These are phyloP conservation scores for Invenusta paracnida DNA, from an alignment of 2,888 invertebrate genomes.

Conservation along the genomic window DNA sequence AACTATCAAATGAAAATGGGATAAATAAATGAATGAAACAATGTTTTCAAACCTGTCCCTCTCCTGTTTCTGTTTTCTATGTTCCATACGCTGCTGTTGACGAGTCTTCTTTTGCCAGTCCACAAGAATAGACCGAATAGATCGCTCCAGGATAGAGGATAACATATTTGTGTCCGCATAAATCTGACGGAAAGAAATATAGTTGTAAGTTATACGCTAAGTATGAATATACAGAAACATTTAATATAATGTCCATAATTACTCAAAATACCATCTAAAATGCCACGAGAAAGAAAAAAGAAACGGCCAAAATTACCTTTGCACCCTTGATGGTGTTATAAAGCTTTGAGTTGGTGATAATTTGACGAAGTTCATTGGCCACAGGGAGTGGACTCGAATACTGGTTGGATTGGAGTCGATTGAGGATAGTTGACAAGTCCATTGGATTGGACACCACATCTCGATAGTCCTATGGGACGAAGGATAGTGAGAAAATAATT, in stretches of 20 bases:
- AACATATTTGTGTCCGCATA: neutral
- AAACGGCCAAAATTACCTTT: too few species aligned
- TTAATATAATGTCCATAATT: too few species aligned
- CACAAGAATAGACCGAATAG: neutral
- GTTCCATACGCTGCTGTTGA: neutral
- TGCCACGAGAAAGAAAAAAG: too few species aligned
- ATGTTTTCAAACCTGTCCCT: neutral
- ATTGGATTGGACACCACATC: neutral
- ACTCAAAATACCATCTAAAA: too few species aligned
- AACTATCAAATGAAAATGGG: too few species aligned
- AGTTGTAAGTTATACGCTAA: too few species aligned
- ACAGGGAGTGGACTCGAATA: neutral
- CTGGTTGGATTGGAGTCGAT: neutral
- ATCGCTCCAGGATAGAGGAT: neutral
- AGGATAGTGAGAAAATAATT: neutral
- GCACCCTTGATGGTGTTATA: neutral
- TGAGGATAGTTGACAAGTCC: neutral
- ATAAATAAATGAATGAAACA: too few species aligned
- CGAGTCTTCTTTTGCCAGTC: neutral
- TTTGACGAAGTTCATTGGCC: conserved; percentile 11
- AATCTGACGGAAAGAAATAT: too few species aligned
- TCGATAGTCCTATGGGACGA: neutral
- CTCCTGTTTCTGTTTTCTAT: neutral
- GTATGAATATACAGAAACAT: too few species aligned
- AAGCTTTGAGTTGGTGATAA: neutral